Evolutionary conservation across 2,797 vertebrate species (phyloP).

Genomic region (Salarias fasciatus): DNA sequence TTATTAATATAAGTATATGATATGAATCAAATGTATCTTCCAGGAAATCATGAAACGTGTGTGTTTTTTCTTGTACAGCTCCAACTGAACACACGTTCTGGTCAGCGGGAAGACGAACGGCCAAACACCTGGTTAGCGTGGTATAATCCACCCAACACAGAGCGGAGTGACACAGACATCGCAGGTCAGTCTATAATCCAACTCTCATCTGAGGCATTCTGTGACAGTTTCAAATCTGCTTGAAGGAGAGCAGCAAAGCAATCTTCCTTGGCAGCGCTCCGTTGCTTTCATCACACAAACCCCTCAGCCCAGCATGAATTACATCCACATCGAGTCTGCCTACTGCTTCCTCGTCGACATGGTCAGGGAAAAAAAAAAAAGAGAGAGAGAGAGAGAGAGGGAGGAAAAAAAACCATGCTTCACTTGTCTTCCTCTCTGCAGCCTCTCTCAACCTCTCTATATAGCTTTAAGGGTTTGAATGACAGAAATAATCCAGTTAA

Average conservation of each 20-base stretch:
- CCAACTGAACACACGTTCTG: conserved; percentile 79
- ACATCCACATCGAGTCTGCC: conserved; percentile 96
- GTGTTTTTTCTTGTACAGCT: neutral
- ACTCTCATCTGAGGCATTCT: conserved; percentile 99
- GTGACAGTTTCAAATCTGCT: conserved; percentile 99
- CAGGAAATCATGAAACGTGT: conserved; percentile 6
- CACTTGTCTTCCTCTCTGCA: conserved; percentile 84
- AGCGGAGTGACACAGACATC: conserved; percentile 98
- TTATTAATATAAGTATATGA: too few relatives aligned
- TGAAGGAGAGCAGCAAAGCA: conserved; percentile 99
- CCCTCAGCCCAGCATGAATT: conserved; percentile 99
- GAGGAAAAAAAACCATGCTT: conserved; percentile 80
- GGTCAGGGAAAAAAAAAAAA: conserved; percentile 60
- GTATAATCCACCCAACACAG: conserved; percentile 95
- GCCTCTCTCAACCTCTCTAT: conserved; percentile 69
- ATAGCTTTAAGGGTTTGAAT: conserved; percentile 77
- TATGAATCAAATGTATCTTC: neutral
- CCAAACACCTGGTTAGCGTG: conserved; percentile 95
- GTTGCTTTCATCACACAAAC: conserved; percentile 99
- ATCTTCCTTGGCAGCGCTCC: conserved; percentile 99
- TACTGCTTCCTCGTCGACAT: conserved; percentile 89
- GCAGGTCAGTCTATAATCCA: conserved; percentile 99
- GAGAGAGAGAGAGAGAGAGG: too few relatives aligned
- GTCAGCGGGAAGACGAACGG: conserved; percentile 89
- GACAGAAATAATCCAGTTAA: conserved; percentile 79